Evolutionary conservation across 1,140 invertebrate species (phyloP).

Genomic region (Meteorus sp.): DNA sequence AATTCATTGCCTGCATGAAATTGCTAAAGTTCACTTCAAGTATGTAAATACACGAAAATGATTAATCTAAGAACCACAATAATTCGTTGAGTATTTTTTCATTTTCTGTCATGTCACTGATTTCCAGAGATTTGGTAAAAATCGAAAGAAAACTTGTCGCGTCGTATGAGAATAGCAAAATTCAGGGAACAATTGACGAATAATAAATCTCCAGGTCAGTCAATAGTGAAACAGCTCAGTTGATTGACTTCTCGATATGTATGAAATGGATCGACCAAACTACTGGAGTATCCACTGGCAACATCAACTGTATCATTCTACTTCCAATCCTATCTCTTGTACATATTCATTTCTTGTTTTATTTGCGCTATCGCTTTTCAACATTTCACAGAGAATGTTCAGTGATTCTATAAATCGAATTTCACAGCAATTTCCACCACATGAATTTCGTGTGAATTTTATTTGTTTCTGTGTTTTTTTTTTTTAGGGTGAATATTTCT

Average conservation of each 20-base stretch:
- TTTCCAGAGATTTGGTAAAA: conserved; percentile 29
- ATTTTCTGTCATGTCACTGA: neutral
- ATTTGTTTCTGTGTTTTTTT: no score
- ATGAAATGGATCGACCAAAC: conserved; percentile 47
- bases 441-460: no score
- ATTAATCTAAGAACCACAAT: conserved; percentile 18
- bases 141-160: conserved; percentile 32
- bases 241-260: neutral
- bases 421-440: no score
- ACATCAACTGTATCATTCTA: conserved; percentile 28
- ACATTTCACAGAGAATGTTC: no score
- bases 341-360: no score
- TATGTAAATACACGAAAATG: conserved; percentile 21
- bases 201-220: neutral
- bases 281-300: conserved; percentile 43
- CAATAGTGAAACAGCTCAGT: neutral
- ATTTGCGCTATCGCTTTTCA: no score
- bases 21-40: conserved; percentile 43
- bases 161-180: conserved; percentile 28
- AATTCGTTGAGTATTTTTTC: no score
- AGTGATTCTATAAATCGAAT: no score
- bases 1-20: conserved; percentile 38
- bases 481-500: no score
- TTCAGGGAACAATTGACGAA: neutral
- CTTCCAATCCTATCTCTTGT: neutral